Percentiles rank a stretch among this genome's conserved stretches.
Evolutionary conservation across 1,140 invertebrate species (phyloP).

Genomic region (Eupeodes corollae): DNA sequence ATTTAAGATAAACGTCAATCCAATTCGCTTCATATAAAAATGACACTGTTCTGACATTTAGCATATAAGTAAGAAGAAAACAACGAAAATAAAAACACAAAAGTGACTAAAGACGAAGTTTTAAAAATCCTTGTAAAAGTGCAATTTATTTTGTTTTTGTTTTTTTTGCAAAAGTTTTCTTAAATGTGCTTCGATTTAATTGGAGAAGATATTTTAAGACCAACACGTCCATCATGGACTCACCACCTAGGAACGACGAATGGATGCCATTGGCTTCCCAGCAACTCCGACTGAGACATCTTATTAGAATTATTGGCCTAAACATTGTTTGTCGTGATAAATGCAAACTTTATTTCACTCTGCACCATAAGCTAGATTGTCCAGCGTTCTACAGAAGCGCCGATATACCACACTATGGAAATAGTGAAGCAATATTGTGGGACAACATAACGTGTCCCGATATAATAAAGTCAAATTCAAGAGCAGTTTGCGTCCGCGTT

Average conservation of each 20-base stretch:
- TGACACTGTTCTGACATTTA: too few relatives aligned
- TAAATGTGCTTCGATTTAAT: too few relatives aligned
- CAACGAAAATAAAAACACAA: too few relatives aligned
- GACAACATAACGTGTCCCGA: conserved; percentile 35
- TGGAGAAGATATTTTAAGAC: too few relatives aligned
- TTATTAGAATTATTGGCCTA: conserved; percentile 56
- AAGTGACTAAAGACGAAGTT: too few relatives aligned
- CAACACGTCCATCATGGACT: conserved; percentile 38
- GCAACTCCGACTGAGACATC: conserved; percentile 57
- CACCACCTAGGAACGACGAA: conserved; percentile 48
- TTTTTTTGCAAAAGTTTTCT: too few relatives aligned
- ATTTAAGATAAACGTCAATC: too few relatives aligned
- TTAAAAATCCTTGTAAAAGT: too few relatives aligned
- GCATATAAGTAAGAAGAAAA: too few relatives aligned
- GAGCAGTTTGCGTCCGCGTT: conserved; percentile 31
- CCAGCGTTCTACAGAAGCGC: conserved; percentile 83
- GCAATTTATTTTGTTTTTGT: too few relatives aligned
- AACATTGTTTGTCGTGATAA: conserved; percentile 42
- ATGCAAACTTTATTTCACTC: conserved; percentile 59
- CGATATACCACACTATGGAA: conserved; percentile 41
- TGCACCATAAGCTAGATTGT: conserved; percentile 60
- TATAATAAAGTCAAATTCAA: conserved; percentile 29
- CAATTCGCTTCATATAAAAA: too few relatives aligned
- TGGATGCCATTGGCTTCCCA: conserved; percentile 53
- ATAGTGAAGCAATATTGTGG: conserved; percentile 56